Base-by-base conservation (phyloP, 1,140 invertebrate species). In the Hydropsyche tenuis region DNA sequence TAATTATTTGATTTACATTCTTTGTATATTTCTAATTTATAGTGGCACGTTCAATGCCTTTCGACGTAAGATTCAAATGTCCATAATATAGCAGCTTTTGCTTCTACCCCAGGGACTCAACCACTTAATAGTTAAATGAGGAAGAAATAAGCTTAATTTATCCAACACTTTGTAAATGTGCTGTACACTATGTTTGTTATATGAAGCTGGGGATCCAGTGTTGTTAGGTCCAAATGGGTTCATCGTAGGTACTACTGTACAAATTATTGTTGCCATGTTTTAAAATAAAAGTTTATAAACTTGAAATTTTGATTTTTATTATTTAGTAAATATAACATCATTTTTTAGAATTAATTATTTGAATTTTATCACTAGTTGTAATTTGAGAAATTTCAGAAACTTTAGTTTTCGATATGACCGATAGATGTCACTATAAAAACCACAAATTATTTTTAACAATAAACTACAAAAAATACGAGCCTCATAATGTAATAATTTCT, bases 211-310 rank as follows among this genome's bases (percentile, higher is more conserved):
- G 6, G 5, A 20, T 48, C 46, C 27, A 42, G 66, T 25, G 14
- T 70, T 70, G 68, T 70, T 70, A 70, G 68, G 68, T 70, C 48
- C 48, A 70, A 70, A 56, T 70, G 46, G 68, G 68, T 56, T 70
- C 68, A 60, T 46, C 46, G 71, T 73, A 75, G 70, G 70, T 75
- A 75, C 56, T 75, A 72, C 51, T 76, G 75, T 76, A 76, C 72
- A 76, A 76, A 76, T 53, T 76, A 70, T 73, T 76, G 75, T 76
- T 76, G 75, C 75, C 75, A 76, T 76, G 75, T 76, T 76, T 73
- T 73, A 65, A 71, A 76, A 76, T 76, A 76, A 76, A 76, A 53
- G 18, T 16, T 69, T 56, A 14, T 70, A 70, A 70, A 70, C 27
- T 11, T 53, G 4, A 53, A 46, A 46, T 4, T 37, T 37, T 37